Base-by-base conservation (phyloP, 92 coral and sea anemone species). In the Porites divaricata region DNA sequence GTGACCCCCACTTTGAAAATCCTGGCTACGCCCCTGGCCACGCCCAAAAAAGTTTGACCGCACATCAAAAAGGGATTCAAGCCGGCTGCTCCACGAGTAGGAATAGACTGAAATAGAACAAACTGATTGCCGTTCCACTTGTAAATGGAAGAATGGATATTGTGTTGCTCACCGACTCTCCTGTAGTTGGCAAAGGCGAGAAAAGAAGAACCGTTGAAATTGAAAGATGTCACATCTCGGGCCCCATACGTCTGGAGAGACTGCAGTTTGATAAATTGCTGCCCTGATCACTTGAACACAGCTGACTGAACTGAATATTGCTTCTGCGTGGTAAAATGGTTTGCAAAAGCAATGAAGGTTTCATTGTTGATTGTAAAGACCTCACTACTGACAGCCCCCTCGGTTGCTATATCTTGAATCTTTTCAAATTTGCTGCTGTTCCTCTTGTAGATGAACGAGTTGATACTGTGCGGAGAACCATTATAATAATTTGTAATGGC, bases 231-330 rank as follows among this genome's bases (percentile, higher is more conserved):
- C 45, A 83, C 61, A 6, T 83, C 76, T 1, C 20, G 51, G 6
- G 91, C 45, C 7, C 67, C 56, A 17, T 48, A 54, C 8, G 83
- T 82, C 23, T 63, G 78, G 1, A 87, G 49, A 2, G 70, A 53
- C 52, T 87, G 90, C 6, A 64, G 48, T 17, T 72, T 65, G 1
- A 35, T 21, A 20, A 87, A 87, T 4, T 75, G 78, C 22, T 77
- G 66, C 22, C 56, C 79, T 28, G 86, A 54, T 87, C 90, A 87
- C 62, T 81, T 87, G 71, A 49, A 87, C 17, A 87, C 79, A 56
- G 26, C 22, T 6, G 90, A 87, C 9, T 69, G 83, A 16, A 53
- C 70, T 21, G 26, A 24, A n/a, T 0, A 8, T 1, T 11, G 24
- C 58, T 28, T 15, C 49, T 49, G 74, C 0, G 3, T 5, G 14